Percentiles rank a stretch among this genome's conserved stretches.
These are phyloP conservation scores for Scophthalmus maximus DNA, from an alignment of 2,113 vertebrate genomes.

Conservation along the genomic window DNA sequence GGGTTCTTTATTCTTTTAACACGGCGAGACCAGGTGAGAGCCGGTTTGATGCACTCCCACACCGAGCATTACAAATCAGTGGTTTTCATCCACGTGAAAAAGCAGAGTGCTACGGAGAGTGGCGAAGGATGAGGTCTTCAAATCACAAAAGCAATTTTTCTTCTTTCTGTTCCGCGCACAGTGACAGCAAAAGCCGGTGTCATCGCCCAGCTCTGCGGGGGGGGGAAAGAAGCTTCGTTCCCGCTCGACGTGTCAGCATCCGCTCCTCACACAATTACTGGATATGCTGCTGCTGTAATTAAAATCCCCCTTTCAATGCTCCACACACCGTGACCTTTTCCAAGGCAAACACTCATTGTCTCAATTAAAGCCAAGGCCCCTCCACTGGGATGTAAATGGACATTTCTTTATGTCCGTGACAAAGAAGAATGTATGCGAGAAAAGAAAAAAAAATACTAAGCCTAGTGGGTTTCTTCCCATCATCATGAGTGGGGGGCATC, in stretches of 20 bases:
- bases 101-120: conserved; percentile 41
- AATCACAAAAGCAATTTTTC: conserved; percentile 31
- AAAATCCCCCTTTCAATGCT: conserved; percentile 61
- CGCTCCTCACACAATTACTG: conserved; percentile 59
- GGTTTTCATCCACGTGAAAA: conserved; percentile 62
- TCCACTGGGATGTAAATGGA: conserved; percentile 46
- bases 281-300: conserved; percentile 69
- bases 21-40: conserved; percentile 61
- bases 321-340: conserved; percentile 71
- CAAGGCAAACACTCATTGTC: conserved; percentile 70
- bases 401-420: conserved; percentile 38
- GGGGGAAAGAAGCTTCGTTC: conserved; percentile 26
- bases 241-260: conserved; percentile 54
- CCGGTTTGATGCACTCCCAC: conserved; percentile 59
- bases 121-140: conserved; percentile 46
- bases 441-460: neutral
- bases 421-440: conserved; percentile 34
- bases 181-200: conserved; percentile 24
- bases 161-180: conserved; percentile 12
- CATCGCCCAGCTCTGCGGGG: conserved; percentile 24
- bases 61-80: conserved; percentile 49
- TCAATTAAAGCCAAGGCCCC: conserved; percentile 43
- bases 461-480: conserved; percentile 25
- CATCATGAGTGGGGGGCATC: conserved; percentile 27
- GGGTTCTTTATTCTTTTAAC: conserved; percentile 51